Evolutionary conservation across 2,888 invertebrate species (phyloP).

Genomic region (Temnothorax ravouxi): DNA sequence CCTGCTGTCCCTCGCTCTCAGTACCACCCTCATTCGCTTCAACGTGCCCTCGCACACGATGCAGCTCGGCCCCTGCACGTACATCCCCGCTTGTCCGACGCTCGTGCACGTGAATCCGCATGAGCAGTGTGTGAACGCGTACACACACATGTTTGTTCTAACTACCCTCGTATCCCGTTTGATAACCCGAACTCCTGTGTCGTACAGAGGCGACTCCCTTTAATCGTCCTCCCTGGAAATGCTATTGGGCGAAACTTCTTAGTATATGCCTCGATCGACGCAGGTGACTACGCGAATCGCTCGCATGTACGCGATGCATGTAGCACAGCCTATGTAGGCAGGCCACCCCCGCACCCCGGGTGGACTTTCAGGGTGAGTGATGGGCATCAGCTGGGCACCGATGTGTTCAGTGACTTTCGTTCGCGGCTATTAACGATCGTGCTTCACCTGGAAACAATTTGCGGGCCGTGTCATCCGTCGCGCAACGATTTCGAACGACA

Average conservation of each 20-base stretch:
- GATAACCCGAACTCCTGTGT: slow-evolving; percentile 72
- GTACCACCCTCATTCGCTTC: slow-evolving; percentile 60
- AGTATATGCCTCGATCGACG: slow-evolving; percentile 33
- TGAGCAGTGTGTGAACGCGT: slow-evolving; percentile 16
- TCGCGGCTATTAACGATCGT: slow-evolving; percentile 53
- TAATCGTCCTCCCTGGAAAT: slow-evolving; percentile 59
- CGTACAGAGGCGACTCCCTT: slow-evolving; percentile 64
- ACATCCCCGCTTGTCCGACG: slow-evolving; percentile 54
- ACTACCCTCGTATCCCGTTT: slow-evolving; percentile 50
- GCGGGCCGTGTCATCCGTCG: not conserved
- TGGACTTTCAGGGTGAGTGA: slow-evolving; percentile 4
- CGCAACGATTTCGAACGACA: slow-evolving; percentile 7
- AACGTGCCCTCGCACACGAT: slow-evolving; percentile 65
- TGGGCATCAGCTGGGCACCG: slow-evolving; percentile 76
- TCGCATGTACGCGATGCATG: not conserved
- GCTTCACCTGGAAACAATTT: slow-evolving; percentile 50
- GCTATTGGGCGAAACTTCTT: slow-evolving; percentile 49
- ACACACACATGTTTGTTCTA: slow-evolving; percentile 8
- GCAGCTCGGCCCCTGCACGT: slow-evolving; percentile 50
- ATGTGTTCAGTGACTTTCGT: slow-evolving; percentile 60
- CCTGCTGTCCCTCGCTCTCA: slow-evolving; percentile 61
- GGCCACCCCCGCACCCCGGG: not conserved
- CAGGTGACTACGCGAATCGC: slow-evolving; percentile 36
- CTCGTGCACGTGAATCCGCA: slow-evolving; percentile 53
- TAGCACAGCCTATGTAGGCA: not conserved